These are phyloP conservation scores for Phlogophora meticulosa DNA, from an alignment of 2,888 invertebrate species.

Conservation along the genomic window DNA sequence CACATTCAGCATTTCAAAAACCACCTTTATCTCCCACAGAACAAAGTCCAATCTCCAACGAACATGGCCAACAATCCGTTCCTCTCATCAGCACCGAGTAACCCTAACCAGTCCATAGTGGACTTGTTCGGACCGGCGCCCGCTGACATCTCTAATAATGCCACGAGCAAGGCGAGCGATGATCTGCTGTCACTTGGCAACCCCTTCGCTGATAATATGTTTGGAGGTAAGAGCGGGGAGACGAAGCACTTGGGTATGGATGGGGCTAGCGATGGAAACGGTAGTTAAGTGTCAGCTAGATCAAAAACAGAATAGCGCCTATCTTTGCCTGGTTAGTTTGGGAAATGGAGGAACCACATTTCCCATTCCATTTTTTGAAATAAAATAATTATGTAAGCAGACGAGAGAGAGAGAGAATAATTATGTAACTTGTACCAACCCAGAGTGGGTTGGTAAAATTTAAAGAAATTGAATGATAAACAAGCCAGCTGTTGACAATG, in stretches of 20 bases:
- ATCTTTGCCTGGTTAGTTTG: too few relatives aligned
- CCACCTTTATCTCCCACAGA: slow-evolving; percentile 72
- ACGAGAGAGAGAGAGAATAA: too few relatives aligned
- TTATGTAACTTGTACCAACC: too few relatives aligned
- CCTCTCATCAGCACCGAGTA: slow-evolving; percentile 93
- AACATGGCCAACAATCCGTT: slow-evolving; percentile 96
- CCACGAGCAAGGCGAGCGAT: slow-evolving; percentile 94
- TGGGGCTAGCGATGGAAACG: background rate
- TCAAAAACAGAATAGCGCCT: too few relatives aligned
- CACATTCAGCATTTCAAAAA: background rate
- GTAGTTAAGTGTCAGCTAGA: too few relatives aligned
- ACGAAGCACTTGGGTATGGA: background rate
- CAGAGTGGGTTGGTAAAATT: too few relatives aligned
- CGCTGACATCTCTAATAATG: slow-evolving; percentile 77
- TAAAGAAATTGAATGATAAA: too few relatives aligned
- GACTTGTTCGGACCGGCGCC: slow-evolving; percentile 94
- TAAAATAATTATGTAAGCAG: background rate
- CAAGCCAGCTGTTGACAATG: too few relatives aligned
- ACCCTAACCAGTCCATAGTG: slow-evolving; percentile 91
- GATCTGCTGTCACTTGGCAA: slow-evolving; percentile 97
- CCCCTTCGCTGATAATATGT: slow-evolving; percentile 97
- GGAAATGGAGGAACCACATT: too few relatives aligned
- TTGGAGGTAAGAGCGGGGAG: slow-evolving; percentile 88
- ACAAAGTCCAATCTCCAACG: slow-evolving; percentile 95
- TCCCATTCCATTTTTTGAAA: too few relatives aligned